Evolutionary conservation across 1,140 invertebrate species (phyloP).

Genomic region (Heterodera schachtii): DNA sequence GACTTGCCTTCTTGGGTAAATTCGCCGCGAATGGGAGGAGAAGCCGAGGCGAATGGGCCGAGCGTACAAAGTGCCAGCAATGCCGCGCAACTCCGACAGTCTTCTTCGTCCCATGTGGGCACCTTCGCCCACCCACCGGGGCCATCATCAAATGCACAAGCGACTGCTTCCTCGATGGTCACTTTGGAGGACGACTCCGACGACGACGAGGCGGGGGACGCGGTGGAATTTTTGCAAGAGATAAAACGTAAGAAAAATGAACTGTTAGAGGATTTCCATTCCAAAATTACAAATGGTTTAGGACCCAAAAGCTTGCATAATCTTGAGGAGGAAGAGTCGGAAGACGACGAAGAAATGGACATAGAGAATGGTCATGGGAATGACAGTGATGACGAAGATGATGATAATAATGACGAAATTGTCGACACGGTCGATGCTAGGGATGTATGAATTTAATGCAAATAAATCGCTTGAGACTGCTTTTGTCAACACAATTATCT

Average conservation of each 20-base stretch:
- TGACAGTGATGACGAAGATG: not conserved
- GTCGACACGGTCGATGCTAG: not conserved
- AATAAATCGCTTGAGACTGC: too few relatives aligned
- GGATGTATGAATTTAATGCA: not conserved
- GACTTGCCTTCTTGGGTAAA: not conserved
- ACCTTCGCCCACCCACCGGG: not conserved
- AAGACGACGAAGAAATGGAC: not conserved
- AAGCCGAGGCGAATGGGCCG: not conserved
- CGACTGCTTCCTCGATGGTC: not conserved
- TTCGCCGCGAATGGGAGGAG: not conserved
- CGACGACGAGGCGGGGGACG: not conserved
- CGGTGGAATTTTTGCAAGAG: not conserved
- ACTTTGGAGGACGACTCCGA: conserved; percentile 6
- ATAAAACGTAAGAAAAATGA: conserved; percentile 2
- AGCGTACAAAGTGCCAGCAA: not conserved
- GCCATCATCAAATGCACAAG: not conserved
- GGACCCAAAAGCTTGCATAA: not conserved
- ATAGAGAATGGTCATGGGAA: not conserved
- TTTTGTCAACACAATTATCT: too few relatives aligned
- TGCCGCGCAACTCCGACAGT: not conserved
- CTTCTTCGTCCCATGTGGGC: not conserved
- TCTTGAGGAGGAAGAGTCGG: not conserved
- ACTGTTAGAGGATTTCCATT: too few relatives aligned
- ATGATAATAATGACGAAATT: not conserved
- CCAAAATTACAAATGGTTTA: not conserved